Evolutionary conservation across 2,113 vertebrate genomes (phyloP).

Genomic region (Rallus limicola): DNA sequence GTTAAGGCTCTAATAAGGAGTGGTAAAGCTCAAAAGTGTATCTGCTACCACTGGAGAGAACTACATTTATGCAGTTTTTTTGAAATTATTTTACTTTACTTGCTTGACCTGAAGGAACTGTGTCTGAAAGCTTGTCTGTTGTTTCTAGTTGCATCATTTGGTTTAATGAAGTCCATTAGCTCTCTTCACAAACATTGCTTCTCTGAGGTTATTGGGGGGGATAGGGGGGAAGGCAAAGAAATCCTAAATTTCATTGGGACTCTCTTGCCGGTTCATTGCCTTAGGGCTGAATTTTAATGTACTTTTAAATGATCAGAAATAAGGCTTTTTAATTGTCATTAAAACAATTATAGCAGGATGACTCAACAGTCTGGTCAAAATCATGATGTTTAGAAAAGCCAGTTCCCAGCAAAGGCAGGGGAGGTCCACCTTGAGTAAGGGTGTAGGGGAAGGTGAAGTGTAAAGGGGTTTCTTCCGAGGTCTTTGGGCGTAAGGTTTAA

Average conservation of each 20-base stretch:
- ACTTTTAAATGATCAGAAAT: constrained; percentile 13
- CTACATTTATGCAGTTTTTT: not conserved
- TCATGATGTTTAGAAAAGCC: not conserved
- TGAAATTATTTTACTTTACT: not conserved
- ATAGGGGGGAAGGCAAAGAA: not conserved
- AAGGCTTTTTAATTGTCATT: not conserved
- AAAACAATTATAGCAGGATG: not conserved
- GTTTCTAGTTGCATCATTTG: constrained; percentile 16
- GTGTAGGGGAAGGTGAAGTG: not conserved
- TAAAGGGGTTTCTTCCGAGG: not conserved
- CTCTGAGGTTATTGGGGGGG: not conserved
- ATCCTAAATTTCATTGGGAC: not conserved
- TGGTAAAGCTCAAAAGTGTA: not conserved
- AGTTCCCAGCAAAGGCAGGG: not conserved
- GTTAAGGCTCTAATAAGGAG: not conserved
- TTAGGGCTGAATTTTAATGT: not conserved
- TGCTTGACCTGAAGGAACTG: constrained; percentile 5
- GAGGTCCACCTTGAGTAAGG: not conserved
- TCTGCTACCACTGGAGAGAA: not conserved
- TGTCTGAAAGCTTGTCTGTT: constrained; percentile 6
- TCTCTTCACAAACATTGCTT: not conserved
- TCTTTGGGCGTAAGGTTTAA: not conserved
- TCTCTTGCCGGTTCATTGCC: not conserved
- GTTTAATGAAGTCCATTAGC: constrained; percentile 1
- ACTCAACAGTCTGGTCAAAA: not conserved